Base-by-base conservation (phyloP, 1,140 invertebrate genomes). In the Copidosoma floridanum region DNA sequence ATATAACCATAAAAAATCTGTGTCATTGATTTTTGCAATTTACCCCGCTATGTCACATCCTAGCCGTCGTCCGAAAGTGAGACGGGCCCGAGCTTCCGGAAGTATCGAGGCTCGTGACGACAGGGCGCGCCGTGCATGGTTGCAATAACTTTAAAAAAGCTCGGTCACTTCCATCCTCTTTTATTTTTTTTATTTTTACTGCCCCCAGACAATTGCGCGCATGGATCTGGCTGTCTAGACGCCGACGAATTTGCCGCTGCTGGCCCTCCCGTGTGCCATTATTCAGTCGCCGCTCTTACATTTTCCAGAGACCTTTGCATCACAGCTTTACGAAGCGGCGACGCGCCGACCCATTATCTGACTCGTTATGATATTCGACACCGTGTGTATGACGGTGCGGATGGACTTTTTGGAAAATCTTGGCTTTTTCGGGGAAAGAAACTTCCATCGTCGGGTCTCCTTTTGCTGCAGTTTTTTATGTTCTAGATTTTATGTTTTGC, bases 151-250 rank as follows among this genome's bases (percentile, higher is more conserved):
- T n/a, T n/a, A n/a, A n/a, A n/a, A n/a, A n/a, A n/a, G n/a, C n/a
- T n/a, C n/a, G n/a, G n/a, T n/a, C n/a, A n/a, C n/a, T n/a, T n/a
- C n/a, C n/a, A n/a, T n/a, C n/a, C n/a, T n/a, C n/a, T n/a, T n/a
- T n/a, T n/a, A n/a, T n/a, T n/a, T 67, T 69, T 72, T 65, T 64
- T 68, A 51, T 66, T 66, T 65, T 71, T 32, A 6, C 29, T 12
- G 12, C 29, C 29, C 21, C 63, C 68, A 77, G 70, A 74, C 72
- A 73, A 76, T 76, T 71, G 67, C 68, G n/a, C n/a, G n/a, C n/a
- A 61, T 64, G 65, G 68, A 70, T 75, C 73, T 76, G 73, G 70
- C 54, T 74, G 75, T 77, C 75, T 77, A 77, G 75, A 77, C 75
- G 63, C 41, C 43, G 20, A 3, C 21, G 26, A 24, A 61, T 61